Conservation (phyloP, 2,113 vertebrate genomes). For the Cromileptes altivelis region DNA sequence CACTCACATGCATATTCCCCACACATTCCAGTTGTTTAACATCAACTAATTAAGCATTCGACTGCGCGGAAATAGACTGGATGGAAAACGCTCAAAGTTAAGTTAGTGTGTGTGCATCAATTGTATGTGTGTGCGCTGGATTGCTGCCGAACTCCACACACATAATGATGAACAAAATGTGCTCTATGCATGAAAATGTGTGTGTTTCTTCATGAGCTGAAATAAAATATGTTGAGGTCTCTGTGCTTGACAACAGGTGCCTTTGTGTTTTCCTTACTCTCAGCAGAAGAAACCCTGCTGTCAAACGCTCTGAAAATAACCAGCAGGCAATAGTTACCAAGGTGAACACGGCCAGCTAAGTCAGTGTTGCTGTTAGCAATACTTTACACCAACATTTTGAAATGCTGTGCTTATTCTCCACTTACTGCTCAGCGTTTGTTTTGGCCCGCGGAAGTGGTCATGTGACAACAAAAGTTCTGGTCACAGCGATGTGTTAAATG, state of each 20-base stretch:
- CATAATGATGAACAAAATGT: constrained; percentile 28
- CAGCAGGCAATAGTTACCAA: constrained; percentile 48
- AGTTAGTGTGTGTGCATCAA: neutral
- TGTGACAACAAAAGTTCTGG: constrained; percentile 59
- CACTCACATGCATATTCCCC: constrained; percentile 28
- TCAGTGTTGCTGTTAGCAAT: constrained; percentile 66
- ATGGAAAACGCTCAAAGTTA: constrained; percentile 18
- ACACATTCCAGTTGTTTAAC: constrained; percentile 52
- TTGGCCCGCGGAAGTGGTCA: constrained; percentile 64
- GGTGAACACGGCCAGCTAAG: constrained; percentile 23
- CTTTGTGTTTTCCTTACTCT: constrained; percentile 41
- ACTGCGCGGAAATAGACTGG: constrained; percentile 24
- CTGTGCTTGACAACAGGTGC: constrained; percentile 73
- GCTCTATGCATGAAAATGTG: neutral
- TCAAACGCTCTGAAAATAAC: constrained; percentile 68
- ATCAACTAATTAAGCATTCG: constrained; percentile 41
- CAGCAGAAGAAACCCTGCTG: constrained; percentile 48
- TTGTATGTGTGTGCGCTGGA: constrained; percentile 7
- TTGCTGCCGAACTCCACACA: neutral
- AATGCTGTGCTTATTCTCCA: constrained; percentile 70
- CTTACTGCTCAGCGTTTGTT: constrained; percentile 69
- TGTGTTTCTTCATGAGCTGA: constrained; percentile 14
- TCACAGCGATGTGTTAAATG: constrained; percentile 5
- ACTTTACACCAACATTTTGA: constrained; percentile 76
- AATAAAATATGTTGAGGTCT: constrained; percentile 44